Percentiles rank a stretch among this genome's conserved stretches.
Evolutionary conservation across 2,113 vertebrate species (phyloP).

Genomic region (Centropristis striata): DNA sequence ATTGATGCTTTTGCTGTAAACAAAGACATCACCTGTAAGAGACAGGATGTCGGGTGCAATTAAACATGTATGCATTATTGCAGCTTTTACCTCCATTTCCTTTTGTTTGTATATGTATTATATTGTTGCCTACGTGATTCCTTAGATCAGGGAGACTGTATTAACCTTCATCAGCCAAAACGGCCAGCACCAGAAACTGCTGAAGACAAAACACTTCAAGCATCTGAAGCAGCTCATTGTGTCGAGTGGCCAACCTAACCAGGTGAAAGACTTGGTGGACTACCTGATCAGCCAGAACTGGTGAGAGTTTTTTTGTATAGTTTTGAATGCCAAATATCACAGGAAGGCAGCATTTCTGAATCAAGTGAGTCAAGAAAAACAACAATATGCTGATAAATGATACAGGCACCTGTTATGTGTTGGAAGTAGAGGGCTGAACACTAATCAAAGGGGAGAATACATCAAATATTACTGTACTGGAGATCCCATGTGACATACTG

Average conservation of each 20-base stretch:
- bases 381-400: not conserved
- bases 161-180: conserved; percentile 86
- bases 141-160: conserved; percentile 88
- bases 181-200: conserved; percentile 86
- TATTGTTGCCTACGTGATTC: not conserved
- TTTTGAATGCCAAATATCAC: not conserved
- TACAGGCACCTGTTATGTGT: no score
- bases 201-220: conserved; percentile 88
- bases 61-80: not conserved
- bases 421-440: no score
- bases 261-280: conserved; percentile 86
- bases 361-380: not conserved
- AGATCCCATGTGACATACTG: no score
- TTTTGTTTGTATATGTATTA: not conserved
- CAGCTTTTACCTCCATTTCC: not conserved
- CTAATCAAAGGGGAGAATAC: no score
- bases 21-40: no score
- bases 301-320: conserved; percentile 73
- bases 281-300: conserved; percentile 87
- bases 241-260: conserved; percentile 66
- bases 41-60: not conserved
- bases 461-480: no score
- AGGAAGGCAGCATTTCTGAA: not conserved
- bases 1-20: no score
- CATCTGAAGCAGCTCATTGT: conserved; percentile 86